These are phyloP conservation scores for Xenopus petersii DNA, from an alignment of 2,797 vertebrate species.

Conservation along the genomic window DNA sequence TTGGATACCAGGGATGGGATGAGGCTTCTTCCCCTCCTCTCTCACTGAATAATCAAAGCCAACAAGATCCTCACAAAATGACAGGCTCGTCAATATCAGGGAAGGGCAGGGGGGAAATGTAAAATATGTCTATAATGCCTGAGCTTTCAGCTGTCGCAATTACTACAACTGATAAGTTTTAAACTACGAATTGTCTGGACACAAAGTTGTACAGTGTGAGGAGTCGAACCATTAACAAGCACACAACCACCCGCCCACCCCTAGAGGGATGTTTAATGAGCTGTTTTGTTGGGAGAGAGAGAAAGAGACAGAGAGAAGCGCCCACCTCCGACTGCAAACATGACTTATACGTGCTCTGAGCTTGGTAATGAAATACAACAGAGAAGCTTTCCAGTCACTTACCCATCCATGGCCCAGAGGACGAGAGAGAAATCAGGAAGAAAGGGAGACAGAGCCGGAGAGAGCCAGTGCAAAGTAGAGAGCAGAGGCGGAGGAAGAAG, in stretches of 20 bases:
- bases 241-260: slow-evolving; percentile 32
- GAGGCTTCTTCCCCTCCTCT: neutral
- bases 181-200: no score
- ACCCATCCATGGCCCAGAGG: slow-evolving; percentile 45
- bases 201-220: no score
- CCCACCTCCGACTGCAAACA: neutral
- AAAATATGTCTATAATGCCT: no score
- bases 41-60: neutral
- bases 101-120: no score
- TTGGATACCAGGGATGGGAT: neutral
- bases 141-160: no score
- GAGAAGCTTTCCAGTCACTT: slow-evolving; percentile 8
- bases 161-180: neutral
- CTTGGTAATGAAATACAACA: neutral
- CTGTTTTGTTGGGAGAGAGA: slow-evolving; percentile 9
- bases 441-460: slow-evolving; percentile 23
- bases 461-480: slow-evolving; percentile 19
- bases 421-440: slow-evolving; percentile 13
- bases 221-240: neutral
- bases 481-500: slow-evolving; percentile 36
- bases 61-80: neutral
- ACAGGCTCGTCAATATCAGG: neutral
- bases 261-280: slow-evolving; percentile 27
- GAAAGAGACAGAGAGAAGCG: neutral
- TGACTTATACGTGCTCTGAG: neutral